Conservation (phyloP, 1,140 invertebrate species). For the Pantala flavescens region DNA sequence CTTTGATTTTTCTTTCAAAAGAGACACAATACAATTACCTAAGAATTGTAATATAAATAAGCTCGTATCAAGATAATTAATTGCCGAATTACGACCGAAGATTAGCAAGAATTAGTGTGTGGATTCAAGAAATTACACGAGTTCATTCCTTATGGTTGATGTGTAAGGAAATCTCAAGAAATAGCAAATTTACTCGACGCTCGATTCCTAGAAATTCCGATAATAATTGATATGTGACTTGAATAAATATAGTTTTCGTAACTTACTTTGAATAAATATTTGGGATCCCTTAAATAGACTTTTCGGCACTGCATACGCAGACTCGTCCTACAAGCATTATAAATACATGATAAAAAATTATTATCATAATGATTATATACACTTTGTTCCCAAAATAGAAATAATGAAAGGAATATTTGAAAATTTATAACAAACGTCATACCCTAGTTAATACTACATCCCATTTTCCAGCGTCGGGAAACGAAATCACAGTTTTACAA, state of each 20-base stretch:
- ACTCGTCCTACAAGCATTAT: not conserved
- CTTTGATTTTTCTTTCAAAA: not conserved
- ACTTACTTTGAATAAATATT: constrained; percentile 18
- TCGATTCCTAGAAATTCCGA: not conserved
- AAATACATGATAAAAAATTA: not conserved
- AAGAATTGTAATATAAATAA: too few species aligned
- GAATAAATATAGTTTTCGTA: not conserved
- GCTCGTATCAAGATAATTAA: too few species aligned
- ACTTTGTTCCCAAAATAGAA: not conserved
- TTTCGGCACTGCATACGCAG: constrained; percentile 11
- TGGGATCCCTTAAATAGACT: constrained; percentile 15
- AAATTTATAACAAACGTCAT: not conserved
- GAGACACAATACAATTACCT: too few species aligned
- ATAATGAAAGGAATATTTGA: not conserved
- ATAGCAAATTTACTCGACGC: not conserved
- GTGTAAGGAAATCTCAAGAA: not conserved
- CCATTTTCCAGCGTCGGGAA: not conserved
- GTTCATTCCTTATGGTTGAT: not conserved
- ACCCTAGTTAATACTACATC: not conserved
- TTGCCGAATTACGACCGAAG: too few species aligned
- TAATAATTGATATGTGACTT: not conserved
- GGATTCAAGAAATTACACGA: not conserved
- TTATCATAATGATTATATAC: not conserved
- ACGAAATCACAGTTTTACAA: not conserved
- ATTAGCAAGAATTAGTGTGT: too few species aligned